These are phyloP conservation scores for Australoheros scitulus DNA, from an alignment of 2,113 vertebrate species.

Conservation along the genomic window DNA sequence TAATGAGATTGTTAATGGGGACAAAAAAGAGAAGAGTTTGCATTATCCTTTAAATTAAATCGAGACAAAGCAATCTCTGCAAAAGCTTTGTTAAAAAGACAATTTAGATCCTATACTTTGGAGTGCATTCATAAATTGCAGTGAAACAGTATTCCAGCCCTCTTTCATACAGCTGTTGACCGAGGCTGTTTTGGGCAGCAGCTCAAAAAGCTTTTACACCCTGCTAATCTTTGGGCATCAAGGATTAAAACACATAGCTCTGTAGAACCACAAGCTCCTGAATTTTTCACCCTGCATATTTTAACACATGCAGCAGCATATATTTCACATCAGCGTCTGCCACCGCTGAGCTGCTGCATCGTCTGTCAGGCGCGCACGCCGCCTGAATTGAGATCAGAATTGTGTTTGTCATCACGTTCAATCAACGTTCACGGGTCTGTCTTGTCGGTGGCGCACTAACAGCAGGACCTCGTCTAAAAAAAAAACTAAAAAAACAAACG, in stretches of 20 bases:
- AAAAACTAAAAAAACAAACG: neutral
- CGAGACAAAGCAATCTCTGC: neutral
- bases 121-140: neutral
- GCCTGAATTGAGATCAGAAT: constrained; percentile 47
- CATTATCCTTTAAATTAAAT: neutral
- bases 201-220: neutral
- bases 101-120: neutral
- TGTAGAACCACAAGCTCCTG: constrained; percentile 3
- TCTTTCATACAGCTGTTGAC: neutral
- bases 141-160: neutral
- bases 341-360: constrained; percentile 20
- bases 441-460: constrained; percentile 1
- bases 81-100: neutral
- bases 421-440: constrained; percentile 21
- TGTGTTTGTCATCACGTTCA: constrained; percentile 37
- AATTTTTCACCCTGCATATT: constrained; percentile 57
- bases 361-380: constrained; percentile 33
- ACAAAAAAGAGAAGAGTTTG: neutral
- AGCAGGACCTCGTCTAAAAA: neutral
- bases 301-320: constrained; percentile 46
- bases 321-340: constrained; percentile 54
- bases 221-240: neutral
- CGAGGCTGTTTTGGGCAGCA: neutral
- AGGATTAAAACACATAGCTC: constrained; percentile 39
- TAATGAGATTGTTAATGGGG: neutral